phyloP scores from a whole-genome alignment of 2,113 vertebrate species.

The Tursiops truncatus region DNA sequence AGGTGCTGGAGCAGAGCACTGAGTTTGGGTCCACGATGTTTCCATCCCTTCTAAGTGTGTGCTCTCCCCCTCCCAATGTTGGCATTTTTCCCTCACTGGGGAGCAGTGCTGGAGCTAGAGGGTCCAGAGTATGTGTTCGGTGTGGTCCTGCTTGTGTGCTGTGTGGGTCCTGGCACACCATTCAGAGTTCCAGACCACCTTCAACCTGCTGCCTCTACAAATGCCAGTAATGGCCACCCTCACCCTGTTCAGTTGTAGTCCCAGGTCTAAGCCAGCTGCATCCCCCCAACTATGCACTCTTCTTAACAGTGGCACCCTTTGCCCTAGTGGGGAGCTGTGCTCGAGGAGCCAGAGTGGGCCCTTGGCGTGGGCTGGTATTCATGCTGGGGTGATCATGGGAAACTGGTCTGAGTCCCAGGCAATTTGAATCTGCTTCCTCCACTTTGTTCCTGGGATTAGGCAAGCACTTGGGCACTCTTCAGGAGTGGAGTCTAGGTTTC shows the following conservation, averaged over 20 bases:
- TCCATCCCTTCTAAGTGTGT: neutral
- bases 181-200: neutral
- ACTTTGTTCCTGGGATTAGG: neutral
- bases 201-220: neutral
- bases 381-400: neutral
- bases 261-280: neutral
- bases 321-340: neutral
- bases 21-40: neutral
- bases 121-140: neutral
- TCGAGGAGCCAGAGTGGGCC: neutral
- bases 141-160: neutral
- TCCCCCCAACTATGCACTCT: neutral
- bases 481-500: neutral
- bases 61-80: neutral
- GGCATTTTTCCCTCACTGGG: neutral
- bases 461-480: neutral
- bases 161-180: neutral
- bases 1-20: neutral
- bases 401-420: neutral
- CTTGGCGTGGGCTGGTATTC: neutral
- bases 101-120: neutral
- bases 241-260: neutral
- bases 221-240: neutral
- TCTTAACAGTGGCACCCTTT: neutral
- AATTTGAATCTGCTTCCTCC: neutral